Percentiles rank a stretch among this genome's conserved stretches.
phyloP scores from a whole-genome alignment of 2,888 invertebrate genomes.

The Tanytarsus gracilentus region DNA sequence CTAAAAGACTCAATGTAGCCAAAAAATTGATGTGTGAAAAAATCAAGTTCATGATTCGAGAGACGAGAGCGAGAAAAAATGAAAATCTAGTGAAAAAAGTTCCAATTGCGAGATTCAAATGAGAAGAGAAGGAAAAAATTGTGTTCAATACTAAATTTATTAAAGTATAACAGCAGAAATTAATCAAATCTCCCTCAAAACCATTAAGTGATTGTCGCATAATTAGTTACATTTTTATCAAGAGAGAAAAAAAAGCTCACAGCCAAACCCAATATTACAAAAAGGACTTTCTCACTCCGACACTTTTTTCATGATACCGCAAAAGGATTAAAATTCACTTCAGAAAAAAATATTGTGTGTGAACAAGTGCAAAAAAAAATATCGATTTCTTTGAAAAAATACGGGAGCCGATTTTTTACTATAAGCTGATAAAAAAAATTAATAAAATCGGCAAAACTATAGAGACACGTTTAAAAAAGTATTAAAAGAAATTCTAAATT shows the following conservation, averaged over 20 bases:
- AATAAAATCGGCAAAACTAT: neutral
- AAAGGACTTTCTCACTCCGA: too few relatives aligned
- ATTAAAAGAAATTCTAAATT: slow-evolving; percentile 22
- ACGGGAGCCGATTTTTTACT: slow-evolving; percentile 20
- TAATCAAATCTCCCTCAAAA: neutral
- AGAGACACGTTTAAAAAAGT: neutral
- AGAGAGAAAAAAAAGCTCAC: slow-evolving; percentile 1
- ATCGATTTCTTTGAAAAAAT: slow-evolving; percentile 18
- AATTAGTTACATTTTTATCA: neutral
- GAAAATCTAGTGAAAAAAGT: neutral
- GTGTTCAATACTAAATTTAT: slow-evolving; percentile 26
- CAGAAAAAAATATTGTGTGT: slow-evolving; percentile 10
- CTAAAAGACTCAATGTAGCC: slow-evolving; percentile 18
- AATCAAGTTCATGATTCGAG: slow-evolving; percentile 24
- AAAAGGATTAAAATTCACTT: slow-evolving; percentile 15
- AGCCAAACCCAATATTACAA: slow-evolving; percentile 11
- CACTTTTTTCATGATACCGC: slow-evolving; percentile 18
- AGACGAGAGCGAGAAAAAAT: slow-evolving; percentile 19
- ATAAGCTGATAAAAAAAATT: slow-evolving; percentile 16
- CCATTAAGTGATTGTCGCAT: slow-evolving; percentile 1
- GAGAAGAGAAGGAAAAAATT: slow-evolving; percentile 4
- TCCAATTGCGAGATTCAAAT: slow-evolving; percentile 10
- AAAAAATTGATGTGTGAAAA: slow-evolving; percentile 25
- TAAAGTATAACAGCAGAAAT: neutral
- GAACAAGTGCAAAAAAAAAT: slow-evolving; percentile 19